Conservation (phyloP, 1,140 invertebrate species). For the Uloborus diversus region DNA sequence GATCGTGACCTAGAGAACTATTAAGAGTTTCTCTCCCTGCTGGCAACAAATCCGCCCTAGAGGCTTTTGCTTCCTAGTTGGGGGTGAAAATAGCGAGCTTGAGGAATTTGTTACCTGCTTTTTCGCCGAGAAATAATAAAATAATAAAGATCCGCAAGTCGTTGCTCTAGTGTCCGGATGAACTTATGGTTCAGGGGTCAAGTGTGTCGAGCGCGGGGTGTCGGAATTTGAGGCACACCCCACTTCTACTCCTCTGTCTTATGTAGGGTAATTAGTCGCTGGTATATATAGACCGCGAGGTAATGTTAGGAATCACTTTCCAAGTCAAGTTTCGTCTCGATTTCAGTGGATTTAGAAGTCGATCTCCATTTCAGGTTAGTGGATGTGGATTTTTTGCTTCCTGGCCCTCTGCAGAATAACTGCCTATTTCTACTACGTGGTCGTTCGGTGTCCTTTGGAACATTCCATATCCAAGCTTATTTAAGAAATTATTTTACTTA, state of each 20-base stretch:
- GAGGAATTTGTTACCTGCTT: neutral
- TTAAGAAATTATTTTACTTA: too few relatives aligned
- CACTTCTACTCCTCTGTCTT: conserved; percentile 12
- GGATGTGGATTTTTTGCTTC: neutral
- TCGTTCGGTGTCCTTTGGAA: too few relatives aligned
- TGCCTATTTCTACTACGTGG: too few relatives aligned
- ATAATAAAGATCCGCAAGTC: neutral
- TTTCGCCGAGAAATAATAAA: too few relatives aligned
- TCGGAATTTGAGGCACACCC: conserved; percentile 32
- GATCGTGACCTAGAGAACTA: too few relatives aligned
- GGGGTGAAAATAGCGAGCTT: neutral
- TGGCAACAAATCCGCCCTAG: conserved; percentile 7
- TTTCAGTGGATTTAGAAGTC: neutral
- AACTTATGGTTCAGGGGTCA: conserved; percentile 54
- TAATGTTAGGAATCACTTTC: conserved; percentile 14
- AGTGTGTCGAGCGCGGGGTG: conserved; percentile 38
- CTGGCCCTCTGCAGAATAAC: too few relatives aligned
- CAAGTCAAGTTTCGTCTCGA: neutral
- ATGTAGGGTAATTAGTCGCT: conserved; percentile 32
- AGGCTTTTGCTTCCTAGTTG: neutral
- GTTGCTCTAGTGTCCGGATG: conserved; percentile 43
- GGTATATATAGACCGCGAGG: conserved; percentile 43
- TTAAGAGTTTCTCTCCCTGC: conserved; percentile 33
- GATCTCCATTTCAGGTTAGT: neutral
- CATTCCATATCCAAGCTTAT: too few relatives aligned